Evolutionary conservation across 35 echinoderm and acorn worm species (phyloP).

Genomic region (Apostichopus californicus): DNA sequence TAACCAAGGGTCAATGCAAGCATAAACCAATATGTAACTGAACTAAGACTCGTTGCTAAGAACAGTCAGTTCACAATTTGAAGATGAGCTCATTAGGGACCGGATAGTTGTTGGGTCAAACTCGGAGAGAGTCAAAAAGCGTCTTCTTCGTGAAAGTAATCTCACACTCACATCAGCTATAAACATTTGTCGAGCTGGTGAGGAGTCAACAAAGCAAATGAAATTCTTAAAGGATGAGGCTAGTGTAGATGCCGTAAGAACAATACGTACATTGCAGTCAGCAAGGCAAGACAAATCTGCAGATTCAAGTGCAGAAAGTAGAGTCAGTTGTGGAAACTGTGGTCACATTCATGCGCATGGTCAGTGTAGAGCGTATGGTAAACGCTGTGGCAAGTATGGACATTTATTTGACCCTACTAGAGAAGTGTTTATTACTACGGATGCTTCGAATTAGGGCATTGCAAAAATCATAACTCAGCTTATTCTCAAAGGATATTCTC

Average conservation of each 20-base stretch:
- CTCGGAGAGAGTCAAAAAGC: neutral
- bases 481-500: neutral
- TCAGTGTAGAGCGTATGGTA: slow-evolving; percentile 37
- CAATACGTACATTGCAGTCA: neutral
- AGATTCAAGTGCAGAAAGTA: neutral
- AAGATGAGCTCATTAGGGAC: slow-evolving; percentile 37
- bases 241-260: slow-evolving; percentile 13
- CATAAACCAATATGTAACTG: slow-evolving; percentile 55
- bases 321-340: slow-evolving; percentile 40
- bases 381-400: slow-evolving; percentile 53
- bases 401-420: neutral
- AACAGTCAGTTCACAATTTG: neutral
- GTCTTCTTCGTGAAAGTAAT: slow-evolving; percentile 13
- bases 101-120: neutral
- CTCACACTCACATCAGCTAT: neutral
- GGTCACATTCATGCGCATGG: slow-evolving; percentile 11
- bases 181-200: neutral
- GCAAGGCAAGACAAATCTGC: neutral
- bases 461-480: slow-evolving; percentile 38
- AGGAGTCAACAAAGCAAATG: slow-evolving; percentile 40
- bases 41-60: slow-evolving; percentile 33
- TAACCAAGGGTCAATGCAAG: slow-evolving; percentile 33
- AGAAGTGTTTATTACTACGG: neutral
- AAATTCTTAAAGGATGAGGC: slow-evolving; percentile 28
- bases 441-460: slow-evolving; percentile 47